Evolutionary conservation across 92 coral and sea anemone species (phyloP).

Genomic region (Porites cylindrica): DNA sequence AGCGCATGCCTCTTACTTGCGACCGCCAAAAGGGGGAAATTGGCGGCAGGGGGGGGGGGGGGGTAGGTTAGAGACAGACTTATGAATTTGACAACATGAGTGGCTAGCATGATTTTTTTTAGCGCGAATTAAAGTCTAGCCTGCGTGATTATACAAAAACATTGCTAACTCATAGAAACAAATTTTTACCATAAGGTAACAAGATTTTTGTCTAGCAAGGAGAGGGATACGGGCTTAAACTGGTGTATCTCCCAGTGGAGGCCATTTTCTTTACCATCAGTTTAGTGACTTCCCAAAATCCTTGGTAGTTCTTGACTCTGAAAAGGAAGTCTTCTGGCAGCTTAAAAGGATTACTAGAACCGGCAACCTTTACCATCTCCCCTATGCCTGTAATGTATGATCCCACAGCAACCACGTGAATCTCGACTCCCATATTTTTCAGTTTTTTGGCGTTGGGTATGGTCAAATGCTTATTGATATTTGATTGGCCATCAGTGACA

Average conservation of each 20-base stretch:
- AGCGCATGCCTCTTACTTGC: too few relatives aligned
- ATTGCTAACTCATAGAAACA: too few relatives aligned
- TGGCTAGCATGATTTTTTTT: too few relatives aligned
- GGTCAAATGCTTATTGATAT: neutral
- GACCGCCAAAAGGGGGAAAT: too few relatives aligned
- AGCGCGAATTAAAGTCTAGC: too few relatives aligned
- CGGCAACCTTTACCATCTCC: conserved; percentile 20
- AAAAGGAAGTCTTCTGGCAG: neutral
- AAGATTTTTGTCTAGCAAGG: too few relatives aligned
- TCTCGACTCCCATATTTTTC: neutral
- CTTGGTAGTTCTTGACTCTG: neutral
- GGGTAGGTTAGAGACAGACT: too few relatives aligned
- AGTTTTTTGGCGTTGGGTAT: neutral
- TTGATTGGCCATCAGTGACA: conserved; percentile 22
- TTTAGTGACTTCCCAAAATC: conserved; percentile 4
- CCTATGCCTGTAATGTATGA: neutral
- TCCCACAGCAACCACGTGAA: conserved; percentile 11
- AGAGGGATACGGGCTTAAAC: too few relatives aligned
- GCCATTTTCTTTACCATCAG: neutral
- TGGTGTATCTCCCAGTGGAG: neutral
- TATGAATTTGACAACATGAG: too few relatives aligned
- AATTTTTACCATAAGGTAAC: too few relatives aligned
- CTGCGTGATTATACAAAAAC: too few relatives aligned
- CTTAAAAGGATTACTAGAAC: neutral
- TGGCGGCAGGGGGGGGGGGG: too few relatives aligned